Conservation (phyloP, 2,797 vertebrate genomes). For the Intellagama lesueurii region DNA sequence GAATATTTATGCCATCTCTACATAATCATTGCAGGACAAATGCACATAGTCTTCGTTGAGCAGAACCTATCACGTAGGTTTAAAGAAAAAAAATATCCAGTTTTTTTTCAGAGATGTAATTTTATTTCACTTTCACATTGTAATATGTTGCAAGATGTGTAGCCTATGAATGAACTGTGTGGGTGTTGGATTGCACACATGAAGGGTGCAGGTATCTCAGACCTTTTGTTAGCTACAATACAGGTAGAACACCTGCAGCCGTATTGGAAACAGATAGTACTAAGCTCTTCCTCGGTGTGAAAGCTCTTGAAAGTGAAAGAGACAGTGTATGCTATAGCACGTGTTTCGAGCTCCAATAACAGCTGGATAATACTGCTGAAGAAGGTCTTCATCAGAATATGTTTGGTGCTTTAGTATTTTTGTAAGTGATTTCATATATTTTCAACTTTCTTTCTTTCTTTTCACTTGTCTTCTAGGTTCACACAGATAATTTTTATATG, state of each 20-base stretch:
- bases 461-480: too few species aligned
- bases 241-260: neutral
- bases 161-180: neutral
- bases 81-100: neutral
- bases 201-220: neutral
- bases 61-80: neutral
- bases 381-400: neutral
- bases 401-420: too few species aligned
- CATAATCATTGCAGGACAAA: constrained; percentile 21
- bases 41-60: neutral
- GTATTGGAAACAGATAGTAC: neutral
- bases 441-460: too few species aligned
- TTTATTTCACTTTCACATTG: constrained; percentile 6
- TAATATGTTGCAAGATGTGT: neutral
- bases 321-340: neutral
- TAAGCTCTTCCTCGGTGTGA: neutral
- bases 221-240: neutral
- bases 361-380: neutral
- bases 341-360: neutral
- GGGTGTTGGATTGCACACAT: neutral
- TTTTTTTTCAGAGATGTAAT: neutral
- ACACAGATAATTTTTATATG: too few species aligned
- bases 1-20: neutral
- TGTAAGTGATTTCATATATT: too few species aligned
- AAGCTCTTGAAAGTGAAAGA: neutral